phyloP scores from a whole-genome alignment of 1,140 invertebrate species.

The Dendroctonus valens region DNA sequence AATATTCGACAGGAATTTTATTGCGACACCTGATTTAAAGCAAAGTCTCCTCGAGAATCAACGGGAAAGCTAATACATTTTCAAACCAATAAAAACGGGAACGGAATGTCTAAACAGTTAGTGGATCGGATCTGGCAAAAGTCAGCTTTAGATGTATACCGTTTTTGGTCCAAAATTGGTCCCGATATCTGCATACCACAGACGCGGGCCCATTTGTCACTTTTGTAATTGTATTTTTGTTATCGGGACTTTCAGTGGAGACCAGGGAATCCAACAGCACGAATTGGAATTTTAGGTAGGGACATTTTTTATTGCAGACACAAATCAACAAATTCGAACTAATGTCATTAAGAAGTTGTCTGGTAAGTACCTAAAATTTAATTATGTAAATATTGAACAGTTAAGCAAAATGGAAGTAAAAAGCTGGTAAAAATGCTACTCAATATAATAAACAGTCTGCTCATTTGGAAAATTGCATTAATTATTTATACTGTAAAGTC shows the following conservation, averaged over 20 bases:
- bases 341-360: too few relatives aligned
- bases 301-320: background rate
- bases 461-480: too few relatives aligned
- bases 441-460: too few relatives aligned
- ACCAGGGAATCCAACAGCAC: background rate
- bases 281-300: background rate
- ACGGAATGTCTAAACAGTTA: conserved; percentile 21
- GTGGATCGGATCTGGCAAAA: conserved; percentile 7
- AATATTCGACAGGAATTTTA: too few relatives aligned
- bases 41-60: background rate
- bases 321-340: too few relatives aligned
- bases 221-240: conserved; percentile 19
- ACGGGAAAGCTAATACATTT: conserved; percentile 8
- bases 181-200: conserved; percentile 18
- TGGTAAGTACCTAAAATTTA: too few relatives aligned
- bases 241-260: conserved; percentile 6
- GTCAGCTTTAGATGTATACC: conserved; percentile 9
- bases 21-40: too few relatives aligned
- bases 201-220: conserved; percentile 18
- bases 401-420: too few relatives aligned
- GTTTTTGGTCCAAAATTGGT: conserved; percentile 15
- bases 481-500: too few relatives aligned
- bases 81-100: conserved; percentile 12
- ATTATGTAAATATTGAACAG: too few relatives aligned
- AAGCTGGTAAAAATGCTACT: too few relatives aligned